phyloP scores from a whole-genome alignment of 2,113 vertebrate species.

The Melanerpes aurifrons region DNA sequence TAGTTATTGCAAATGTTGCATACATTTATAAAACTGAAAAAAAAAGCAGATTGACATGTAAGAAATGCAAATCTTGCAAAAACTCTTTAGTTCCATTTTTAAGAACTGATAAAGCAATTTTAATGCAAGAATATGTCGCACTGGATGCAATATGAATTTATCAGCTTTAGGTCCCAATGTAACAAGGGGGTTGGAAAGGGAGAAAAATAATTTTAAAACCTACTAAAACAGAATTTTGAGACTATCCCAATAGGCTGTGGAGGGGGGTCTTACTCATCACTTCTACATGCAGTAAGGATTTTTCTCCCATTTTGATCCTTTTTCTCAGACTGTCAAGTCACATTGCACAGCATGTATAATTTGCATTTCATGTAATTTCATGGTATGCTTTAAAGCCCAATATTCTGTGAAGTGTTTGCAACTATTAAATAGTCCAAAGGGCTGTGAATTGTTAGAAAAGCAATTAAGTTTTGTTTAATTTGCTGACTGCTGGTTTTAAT shows the following conservation, averaged over 20 bases:
- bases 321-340: not conserved
- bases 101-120: not conserved
- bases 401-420: not conserved
- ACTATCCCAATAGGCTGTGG: not conserved
- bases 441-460: not conserved
- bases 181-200: not conserved
- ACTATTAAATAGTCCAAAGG: not conserved
- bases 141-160: not conserved
- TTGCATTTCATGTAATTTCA: not conserved
- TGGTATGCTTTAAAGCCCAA: not conserved
- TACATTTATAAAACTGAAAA: not conserved
- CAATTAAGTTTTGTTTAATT: not conserved
- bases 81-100: not conserved
- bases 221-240: not conserved
- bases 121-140: not conserved
- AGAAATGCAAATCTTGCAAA: not conserved
- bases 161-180: not conserved
- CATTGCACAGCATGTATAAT: not conserved
- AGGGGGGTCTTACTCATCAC: rapidly evolving
- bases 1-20: not conserved
- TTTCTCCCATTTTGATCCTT: not conserved
- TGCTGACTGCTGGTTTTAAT: not conserved
- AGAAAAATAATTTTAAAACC: not conserved
- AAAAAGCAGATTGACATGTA: not conserved
- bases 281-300: not conserved